These are phyloP conservation scores for Meriones psammophilus DNA, from an alignment of 2,797 vertebrate species.

Conservation along the genomic window DNA sequence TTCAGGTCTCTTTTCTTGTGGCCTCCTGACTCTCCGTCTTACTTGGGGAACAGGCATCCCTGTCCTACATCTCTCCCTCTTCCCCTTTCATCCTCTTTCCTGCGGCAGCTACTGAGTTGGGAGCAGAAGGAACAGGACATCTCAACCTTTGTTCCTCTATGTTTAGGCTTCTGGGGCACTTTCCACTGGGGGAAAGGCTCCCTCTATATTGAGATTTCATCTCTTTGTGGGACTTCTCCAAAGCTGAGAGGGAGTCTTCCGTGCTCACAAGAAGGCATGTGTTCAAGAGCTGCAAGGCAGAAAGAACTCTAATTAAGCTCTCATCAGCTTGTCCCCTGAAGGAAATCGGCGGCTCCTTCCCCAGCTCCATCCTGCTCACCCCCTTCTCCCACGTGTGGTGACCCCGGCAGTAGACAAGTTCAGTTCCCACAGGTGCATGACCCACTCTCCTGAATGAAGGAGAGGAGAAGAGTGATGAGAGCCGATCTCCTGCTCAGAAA, in stretches of 20 bases:
- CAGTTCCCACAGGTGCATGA: conserved; percentile 80
- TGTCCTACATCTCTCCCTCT: not conserved
- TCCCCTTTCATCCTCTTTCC: not conserved
- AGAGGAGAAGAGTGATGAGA: conserved; percentile 82
- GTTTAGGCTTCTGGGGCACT: not conserved
- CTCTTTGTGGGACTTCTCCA: conserved; percentile 46
- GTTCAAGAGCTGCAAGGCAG: not conserved
- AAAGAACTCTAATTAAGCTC: conserved; percentile 53
- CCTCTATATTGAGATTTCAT: not conserved
- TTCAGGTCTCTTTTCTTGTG: not conserved
- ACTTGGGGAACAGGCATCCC: not conserved
- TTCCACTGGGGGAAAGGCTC: not conserved
- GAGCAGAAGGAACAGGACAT: not conserved
- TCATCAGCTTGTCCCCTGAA: conserved; percentile 33
- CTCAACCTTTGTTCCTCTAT: not conserved
- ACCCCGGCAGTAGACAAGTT: conserved; percentile 79
- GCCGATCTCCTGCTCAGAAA: conserved; percentile 81
- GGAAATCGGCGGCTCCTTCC: not conserved
- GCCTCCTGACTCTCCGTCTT: not conserved
- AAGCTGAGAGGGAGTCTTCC: not conserved
- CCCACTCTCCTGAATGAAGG: conserved; percentile 73
- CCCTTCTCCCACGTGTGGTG: not conserved
- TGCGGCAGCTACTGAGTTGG: not conserved
- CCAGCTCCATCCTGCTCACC: conserved; percentile 52
- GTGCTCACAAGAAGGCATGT: not conserved